phyloP scores from a whole-genome alignment of 2,113 vertebrate genomes.

The Procavia capensis region DNA sequence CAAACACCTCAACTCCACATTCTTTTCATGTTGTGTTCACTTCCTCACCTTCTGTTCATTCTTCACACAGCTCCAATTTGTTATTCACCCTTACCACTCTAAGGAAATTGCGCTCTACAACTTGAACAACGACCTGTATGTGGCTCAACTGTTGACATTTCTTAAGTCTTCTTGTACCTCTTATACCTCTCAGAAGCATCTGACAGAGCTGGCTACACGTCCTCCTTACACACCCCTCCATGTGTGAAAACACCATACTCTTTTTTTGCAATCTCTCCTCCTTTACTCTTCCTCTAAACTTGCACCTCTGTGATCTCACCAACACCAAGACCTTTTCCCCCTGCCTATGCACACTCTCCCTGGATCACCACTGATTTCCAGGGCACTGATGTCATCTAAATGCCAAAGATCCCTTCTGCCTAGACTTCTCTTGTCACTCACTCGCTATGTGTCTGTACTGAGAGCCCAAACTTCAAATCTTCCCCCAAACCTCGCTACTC shows the following conservation, averaged over 20 bases:
- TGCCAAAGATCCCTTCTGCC: neutral
- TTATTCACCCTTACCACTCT: neutral
- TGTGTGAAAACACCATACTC: rapidly evolving
- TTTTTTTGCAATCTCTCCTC: neutral
- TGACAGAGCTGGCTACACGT: rapidly evolving
- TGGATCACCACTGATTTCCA: rapidly evolving
- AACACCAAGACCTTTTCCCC: rapidly evolving
- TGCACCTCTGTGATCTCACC: neutral
- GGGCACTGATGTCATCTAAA: neutral
- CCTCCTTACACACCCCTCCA: neutral
- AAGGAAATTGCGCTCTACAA: rapidly evolving
- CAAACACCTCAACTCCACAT: rapidly evolving
- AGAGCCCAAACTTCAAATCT: neutral
- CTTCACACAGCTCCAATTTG: neutral
- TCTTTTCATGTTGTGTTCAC: rapidly evolving
- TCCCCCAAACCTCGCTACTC: neutral
- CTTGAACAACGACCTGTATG: rapidly evolving
- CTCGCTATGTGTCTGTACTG: neutral
- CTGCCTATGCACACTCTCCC: neutral
- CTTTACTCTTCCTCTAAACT: rapidly evolving
- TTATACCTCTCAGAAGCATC: neutral
- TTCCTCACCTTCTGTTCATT: neutral
- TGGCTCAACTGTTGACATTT: rapidly evolving
- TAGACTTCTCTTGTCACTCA: too few relatives aligned
- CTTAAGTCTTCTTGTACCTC: neutral